Conservation (phyloP, 2,113 vertebrate species). For the Paramormyrops kingsleyae region DNA sequence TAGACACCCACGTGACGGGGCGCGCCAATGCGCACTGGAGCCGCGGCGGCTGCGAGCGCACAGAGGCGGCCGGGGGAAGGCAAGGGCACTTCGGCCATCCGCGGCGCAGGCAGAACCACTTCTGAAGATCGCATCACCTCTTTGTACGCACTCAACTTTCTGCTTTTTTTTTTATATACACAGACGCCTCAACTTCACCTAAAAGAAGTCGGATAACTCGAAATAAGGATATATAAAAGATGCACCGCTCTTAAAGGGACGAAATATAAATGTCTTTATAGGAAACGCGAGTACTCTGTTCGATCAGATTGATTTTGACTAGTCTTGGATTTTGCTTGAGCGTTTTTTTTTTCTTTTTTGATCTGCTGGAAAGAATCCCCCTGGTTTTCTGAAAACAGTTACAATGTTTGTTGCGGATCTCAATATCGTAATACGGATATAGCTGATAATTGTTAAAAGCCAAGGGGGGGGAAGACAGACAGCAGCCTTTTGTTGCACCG, state of each 20-base stretch:
- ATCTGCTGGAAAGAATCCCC: constrained; percentile 26
- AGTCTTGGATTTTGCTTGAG: constrained; percentile 42
- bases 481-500: constrained; percentile 27
- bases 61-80: constrained; percentile 37
- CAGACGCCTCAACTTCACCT: constrained; percentile 42
- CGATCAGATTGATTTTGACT: constrained; percentile 28
- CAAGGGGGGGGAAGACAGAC: constrained; percentile 28
- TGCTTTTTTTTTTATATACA: constrained; percentile 6
- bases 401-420: constrained; percentile 25
- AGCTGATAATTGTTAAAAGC: constrained; percentile 33
- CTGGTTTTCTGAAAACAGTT: constrained; percentile 18
- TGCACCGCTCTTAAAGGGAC: constrained; percentile 36
- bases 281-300: constrained; percentile 31
- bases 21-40: constrained; percentile 81
- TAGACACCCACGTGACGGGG: constrained; percentile 90
- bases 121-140: constrained; percentile 31
- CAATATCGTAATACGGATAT: constrained; percentile 39
- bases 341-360: constrained; percentile 15
- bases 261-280: constrained; percentile 30
- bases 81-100: constrained; percentile 51
- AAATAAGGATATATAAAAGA: constrained; percentile 32
- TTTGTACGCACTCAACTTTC: constrained; percentile 37
- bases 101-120: constrained; percentile 26
- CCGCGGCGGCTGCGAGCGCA: constrained; percentile 48
- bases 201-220: constrained; percentile 21